phyloP scores from a whole-genome alignment of 2,113 vertebrate genomes.

The Epinephelus lanceolatus region DNA sequence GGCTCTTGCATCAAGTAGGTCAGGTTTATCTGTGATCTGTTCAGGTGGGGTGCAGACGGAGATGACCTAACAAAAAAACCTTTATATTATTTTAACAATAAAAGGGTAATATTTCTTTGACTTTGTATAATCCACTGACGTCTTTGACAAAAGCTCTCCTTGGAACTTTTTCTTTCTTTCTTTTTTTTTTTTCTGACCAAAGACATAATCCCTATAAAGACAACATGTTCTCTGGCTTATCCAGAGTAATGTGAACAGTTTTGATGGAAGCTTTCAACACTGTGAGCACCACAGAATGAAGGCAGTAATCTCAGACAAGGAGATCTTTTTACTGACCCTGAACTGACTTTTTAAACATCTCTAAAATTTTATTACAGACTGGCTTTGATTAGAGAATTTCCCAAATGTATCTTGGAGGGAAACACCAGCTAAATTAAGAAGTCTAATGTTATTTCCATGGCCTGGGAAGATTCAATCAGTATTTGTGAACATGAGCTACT shows the following conservation, averaged over 20 bases:
- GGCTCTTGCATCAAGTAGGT: neutral
- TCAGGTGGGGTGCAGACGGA: neutral
- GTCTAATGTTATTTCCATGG: no score
- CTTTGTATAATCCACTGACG: neutral
- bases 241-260: no score
- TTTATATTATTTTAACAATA: no score
- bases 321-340: neutral
- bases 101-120: neutral
- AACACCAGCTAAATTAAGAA: no score
- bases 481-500: no score
- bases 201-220: neutral
- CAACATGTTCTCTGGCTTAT: neutral
- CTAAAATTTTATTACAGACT: neutral
- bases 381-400: slow-evolving; percentile 3
- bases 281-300: no score
- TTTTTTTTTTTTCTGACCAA: neutral
- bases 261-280: no score
- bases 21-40: neutral
- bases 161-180: neutral
- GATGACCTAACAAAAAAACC: no score
- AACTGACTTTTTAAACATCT: no score
- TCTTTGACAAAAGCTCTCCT: neutral
- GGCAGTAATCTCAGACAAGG: neutral
- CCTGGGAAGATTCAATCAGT: no score
- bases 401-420: neutral